Evolutionary conservation across 2,888 invertebrate species (phyloP).

Genomic region (Octodonta nipae): DNA sequence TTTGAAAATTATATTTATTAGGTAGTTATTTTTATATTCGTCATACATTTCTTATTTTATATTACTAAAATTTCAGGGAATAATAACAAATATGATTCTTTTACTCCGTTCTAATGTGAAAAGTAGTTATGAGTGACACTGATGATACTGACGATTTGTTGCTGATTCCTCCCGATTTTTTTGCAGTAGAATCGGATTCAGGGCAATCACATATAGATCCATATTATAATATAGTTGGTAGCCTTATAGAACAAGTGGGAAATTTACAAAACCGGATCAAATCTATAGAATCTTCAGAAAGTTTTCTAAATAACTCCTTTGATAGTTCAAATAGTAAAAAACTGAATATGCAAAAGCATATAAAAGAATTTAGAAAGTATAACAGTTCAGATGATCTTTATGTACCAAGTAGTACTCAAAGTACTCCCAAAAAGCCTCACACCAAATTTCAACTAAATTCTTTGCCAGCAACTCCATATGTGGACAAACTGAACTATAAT

Average conservation of each 20-base stretch:
- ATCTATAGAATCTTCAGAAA: constrained; percentile 36
- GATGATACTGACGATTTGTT: constrained; percentile 75
- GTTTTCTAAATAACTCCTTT: constrained; percentile 19
- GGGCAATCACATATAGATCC: constrained; percentile 30
- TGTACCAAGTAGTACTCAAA: constrained; percentile 19
- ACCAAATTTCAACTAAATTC: constrained; percentile 26
- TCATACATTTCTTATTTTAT: too few relatives aligned
- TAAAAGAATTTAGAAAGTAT: constrained; percentile 18
- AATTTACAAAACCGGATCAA: constrained; percentile 40
- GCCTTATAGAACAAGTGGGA: constrained; percentile 50
- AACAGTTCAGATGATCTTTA: constrained; percentile 25
- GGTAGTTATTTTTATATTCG: too few relatives aligned
- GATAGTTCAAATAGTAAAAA: constrained; percentile 14
- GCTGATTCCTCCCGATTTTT: constrained; percentile 65
- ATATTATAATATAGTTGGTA: constrained; percentile 44
- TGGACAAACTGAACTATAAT: constrained; percentile 13
- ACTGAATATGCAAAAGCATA: constrained; percentile 11
- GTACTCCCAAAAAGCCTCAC: constrained; percentile 32
- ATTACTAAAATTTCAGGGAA: too few relatives aligned
- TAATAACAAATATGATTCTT: too few relatives aligned
- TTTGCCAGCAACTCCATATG: constrained; percentile 26
- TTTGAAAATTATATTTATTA: too few relatives aligned
- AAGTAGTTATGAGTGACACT: constrained; percentile 54
- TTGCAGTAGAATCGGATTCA: constrained; percentile 43
- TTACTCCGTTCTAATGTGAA: too few relatives aligned